Percentiles rank a stretch among this genome's conserved stretches.
Conservation (phyloP, 64 coral and sea anemone genomes). For the Stylophora pistillata region DNA sequence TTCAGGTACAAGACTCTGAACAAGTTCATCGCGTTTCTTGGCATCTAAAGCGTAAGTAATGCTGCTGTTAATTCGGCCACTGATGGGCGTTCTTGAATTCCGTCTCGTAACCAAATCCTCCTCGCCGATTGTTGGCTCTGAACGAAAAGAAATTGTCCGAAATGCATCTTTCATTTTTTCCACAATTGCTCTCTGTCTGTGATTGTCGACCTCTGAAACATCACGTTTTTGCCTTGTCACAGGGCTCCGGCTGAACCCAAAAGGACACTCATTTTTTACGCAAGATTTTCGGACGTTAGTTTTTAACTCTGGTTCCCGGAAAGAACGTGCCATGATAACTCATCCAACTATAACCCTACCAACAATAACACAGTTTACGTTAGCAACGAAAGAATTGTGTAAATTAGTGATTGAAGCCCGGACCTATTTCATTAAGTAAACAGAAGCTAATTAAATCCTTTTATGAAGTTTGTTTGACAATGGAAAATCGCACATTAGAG, state of each 20-base stretch:
- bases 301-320: neutral
- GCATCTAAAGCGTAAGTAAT: neutral
- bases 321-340: constrained; percentile 10
- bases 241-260: neutral
- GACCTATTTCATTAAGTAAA: constrained; percentile 20
- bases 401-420: constrained; percentile 31
- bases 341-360: neutral
- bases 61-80: neutral
- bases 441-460: constrained; percentile 6
- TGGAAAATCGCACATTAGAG: neutral
- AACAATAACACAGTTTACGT: neutral
- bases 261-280: neutral
- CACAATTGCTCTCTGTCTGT: neutral
- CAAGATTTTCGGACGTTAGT: neutral
- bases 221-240: constrained; percentile 6
- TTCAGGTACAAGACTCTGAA: constrained; percentile 1
- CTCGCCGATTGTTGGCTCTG: constrained; percentile 6
- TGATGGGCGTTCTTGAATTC: neutral
- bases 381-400: constrained; percentile 31
- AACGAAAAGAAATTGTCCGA: constrained; percentile 19
- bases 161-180: constrained; percentile 11
- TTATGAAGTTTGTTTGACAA: constrained; percentile 5
- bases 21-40: constrained; percentile 7
- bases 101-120: neutral
- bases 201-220: constrained; percentile 3